phyloP scores from a whole-genome alignment of 2,888 invertebrate genomes.

The Cotesia congregata region DNA sequence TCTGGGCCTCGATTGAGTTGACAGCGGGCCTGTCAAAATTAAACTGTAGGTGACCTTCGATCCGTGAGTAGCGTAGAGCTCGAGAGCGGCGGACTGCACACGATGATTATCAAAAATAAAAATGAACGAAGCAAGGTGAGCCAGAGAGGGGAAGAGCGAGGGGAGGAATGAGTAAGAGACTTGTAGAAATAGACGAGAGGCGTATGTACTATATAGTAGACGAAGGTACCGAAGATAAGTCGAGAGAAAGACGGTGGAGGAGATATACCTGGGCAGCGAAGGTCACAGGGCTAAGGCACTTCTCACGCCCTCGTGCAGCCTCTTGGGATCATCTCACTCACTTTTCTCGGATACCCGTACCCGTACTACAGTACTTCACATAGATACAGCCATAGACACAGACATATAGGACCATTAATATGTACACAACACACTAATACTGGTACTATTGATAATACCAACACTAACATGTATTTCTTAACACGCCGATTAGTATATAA shows the following conservation, averaged over 20 bases:
- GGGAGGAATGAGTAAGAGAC: slow-evolving; percentile 27
- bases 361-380: slow-evolving; percentile 45
- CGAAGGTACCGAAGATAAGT: slow-evolving; percentile 38
- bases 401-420: not conserved
- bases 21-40: slow-evolving; percentile 63
- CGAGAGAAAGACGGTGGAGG: slow-evolving; percentile 38
- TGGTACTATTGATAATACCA: too few species aligned
- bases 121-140: slow-evolving; percentile 34
- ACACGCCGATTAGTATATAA: slow-evolving; percentile 67
- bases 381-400: not conserved
- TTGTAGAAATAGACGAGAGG: slow-evolving; percentile 1
- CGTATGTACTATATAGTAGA: slow-evolving; percentile 21
- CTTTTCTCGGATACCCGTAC: slow-evolving; percentile 46
- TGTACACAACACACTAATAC: slow-evolving; percentile 53
- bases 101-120: not conserved
- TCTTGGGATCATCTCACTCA: slow-evolving; percentile 66
- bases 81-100: slow-evolving; percentile 23
- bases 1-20: slow-evolving; percentile 22
- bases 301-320: slow-evolving; percentile 69
- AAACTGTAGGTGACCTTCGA: slow-evolving; percentile 60
- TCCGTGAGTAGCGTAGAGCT: not conserved
- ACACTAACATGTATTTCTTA: slow-evolving; percentile 58
- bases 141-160: slow-evolving; percentile 39
- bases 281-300: slow-evolving; percentile 70
- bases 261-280: slow-evolving; percentile 61